phyloP scores from a whole-genome alignment of 2,797 vertebrate genomes.

The Anisognathus igniventris region DNA sequence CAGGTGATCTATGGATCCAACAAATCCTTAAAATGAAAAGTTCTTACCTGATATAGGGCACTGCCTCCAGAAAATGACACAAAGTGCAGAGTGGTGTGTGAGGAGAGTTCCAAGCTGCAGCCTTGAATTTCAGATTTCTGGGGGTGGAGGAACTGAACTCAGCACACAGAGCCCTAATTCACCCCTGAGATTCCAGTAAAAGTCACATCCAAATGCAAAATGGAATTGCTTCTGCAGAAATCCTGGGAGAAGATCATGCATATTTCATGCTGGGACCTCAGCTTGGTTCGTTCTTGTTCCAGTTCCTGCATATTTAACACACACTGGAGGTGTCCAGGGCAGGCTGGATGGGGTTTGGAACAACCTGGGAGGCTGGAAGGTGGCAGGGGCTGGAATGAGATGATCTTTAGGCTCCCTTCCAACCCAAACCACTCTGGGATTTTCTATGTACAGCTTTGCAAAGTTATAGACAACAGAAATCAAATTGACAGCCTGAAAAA shows the following conservation, averaged over 20 bases:
- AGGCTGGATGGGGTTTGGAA: not conserved
- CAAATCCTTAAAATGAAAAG: not conserved
- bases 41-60: not conserved
- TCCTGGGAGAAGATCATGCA: not conserved
- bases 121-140: constrained; percentile 1
- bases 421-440: not conserved
- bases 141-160: not conserved
- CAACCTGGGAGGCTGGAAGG: accelerated
- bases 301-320: not conserved
- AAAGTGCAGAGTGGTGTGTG: not conserved
- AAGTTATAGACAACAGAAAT: not conserved
- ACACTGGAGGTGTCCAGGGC: not conserved
- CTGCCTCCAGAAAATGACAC: not conserved
- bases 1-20: not conserved
- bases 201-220: not conserved
- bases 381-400: not conserved
- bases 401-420: not conserved
- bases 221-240: not conserved
- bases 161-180: not conserved
- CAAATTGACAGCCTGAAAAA: not conserved
- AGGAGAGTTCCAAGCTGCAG: not conserved
- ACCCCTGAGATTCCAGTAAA: not conserved
- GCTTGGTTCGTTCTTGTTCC: not conserved
- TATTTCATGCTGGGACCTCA: not conserved
- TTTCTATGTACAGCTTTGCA: not conserved